Evolutionary conservation across 2,888 invertebrate genomes (phyloP).

Genomic region (Apomyelois bistriatella): DNA sequence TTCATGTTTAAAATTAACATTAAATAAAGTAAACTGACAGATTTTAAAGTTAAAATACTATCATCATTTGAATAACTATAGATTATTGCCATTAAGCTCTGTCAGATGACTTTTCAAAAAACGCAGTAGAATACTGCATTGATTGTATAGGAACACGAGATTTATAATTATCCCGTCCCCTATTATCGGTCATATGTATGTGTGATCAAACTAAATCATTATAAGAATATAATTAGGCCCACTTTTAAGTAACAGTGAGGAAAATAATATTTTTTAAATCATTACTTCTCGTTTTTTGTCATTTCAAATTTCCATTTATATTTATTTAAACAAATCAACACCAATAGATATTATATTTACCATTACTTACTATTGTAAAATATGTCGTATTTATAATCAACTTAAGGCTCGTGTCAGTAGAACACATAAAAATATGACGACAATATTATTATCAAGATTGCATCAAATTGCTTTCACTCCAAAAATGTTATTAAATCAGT

Average conservation of each 20-base stretch:
- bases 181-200: neutral
- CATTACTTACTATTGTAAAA: neutral
- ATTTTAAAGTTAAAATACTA: too few species aligned
- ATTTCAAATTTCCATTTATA: neutral
- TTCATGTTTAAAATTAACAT: neutral
- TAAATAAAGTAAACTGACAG: neutral
- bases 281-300: neutral
- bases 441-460: conserved; percentile 1
- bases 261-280: too few species aligned
- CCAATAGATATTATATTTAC: neutral
- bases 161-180: conserved; percentile 1
- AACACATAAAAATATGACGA: conserved; percentile 3
- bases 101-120: neutral
- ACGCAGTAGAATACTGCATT: neutral
- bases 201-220: too few species aligned
- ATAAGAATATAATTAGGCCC: neutral
- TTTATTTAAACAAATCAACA: neutral
- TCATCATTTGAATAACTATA: neutral
- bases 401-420: conserved; percentile 7
- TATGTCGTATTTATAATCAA: neutral
- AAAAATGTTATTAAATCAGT: neutral
- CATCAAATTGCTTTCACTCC: neutral
- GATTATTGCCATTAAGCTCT: neutral
- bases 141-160: neutral
- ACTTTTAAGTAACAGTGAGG: too few species aligned